Base-by-base conservation (phyloP, 2,113 vertebrate genomes). In the Neogale vison region DNA sequence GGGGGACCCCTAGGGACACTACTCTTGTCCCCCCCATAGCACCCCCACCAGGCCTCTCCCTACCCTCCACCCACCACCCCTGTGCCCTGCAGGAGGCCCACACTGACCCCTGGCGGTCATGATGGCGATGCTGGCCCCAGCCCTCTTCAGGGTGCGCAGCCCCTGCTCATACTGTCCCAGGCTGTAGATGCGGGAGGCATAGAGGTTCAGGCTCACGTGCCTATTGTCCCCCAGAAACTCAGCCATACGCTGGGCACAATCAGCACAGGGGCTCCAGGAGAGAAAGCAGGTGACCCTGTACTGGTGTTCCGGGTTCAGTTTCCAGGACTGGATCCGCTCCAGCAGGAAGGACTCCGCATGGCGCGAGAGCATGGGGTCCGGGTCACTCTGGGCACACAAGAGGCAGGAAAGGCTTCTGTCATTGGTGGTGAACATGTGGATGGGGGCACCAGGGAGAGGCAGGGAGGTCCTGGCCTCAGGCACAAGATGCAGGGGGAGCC, bases 221-320 rank as follows among this genome's bases (percentile, higher is more conserved):
- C 98, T 99, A 23, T 98, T 99, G 95, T 96, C 87, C 0, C 76
- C 86, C 95, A 99, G 98, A 97, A 99, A 99, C 65, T 72, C 97
- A 4, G 96, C 96, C 84, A 99, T 98, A 0, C 98, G 97, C 5
- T 76, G 26, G 52, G 99, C 99, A 1, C 99, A 99, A 95, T 99
- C 90, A 0, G 96, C 98, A 45, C 99, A 99, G 55, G 99, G 99
- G 84, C 99, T 99, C 99, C 99, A 99, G 81, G 99, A 99, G 92
- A 99, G 99, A 98, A 99, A 99, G 99, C 99, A 99, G 91, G 99
- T 99, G 98, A 99, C 98, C 0, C 99, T 99, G 98, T 99, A 99
- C 91, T 97, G 98, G 45, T 98, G 97, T 0, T 96, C 97, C 0
- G 52, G 96, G 90, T 99, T 98, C 80, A 99, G 98, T 50, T 98